Evolutionary conservation across 2,888 invertebrate genomes (phyloP), one percentile per base, ranked within the genome.

Genomic region (Leptogaster cylindrica): DNA sequence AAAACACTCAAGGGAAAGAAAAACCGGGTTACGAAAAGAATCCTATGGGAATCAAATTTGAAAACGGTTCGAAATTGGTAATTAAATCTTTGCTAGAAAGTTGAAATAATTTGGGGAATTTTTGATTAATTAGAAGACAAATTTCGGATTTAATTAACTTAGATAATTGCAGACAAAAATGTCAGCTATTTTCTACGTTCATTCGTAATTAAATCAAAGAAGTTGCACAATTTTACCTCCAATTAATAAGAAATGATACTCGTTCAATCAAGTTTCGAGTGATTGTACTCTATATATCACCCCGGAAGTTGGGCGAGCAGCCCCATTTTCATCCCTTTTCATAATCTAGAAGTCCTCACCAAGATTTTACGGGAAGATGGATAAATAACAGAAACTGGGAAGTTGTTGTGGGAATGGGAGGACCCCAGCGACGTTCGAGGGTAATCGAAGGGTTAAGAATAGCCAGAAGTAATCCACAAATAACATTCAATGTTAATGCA

Each of bases 171-270:
- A 69, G 65, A 67, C 69, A 69, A 69, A 69, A 67, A 69, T 69
- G 52, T 65, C 69, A 69, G 55, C 65, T 61, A 69, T 69, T 20
- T 44, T 44, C 10, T 23, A 16, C 50, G 68, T 68, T 67, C 66
- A 70, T 71, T 70, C 68, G 67, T 71, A 73, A 73, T 72, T 73
- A 73, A 72, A 73, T 73, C 72, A 73, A 67, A 71, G 72, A 73
- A 73, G 71, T 71, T 71, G 72, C 71, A n/a, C n/a, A 71, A 71
- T 73, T 70, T 71, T 70, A 71, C 68, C 72, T 69, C 71, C 73
- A 73, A 73, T 73, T 73, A 73, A 73, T 73, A 73, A 73, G 71
- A 73, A 73, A 72, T 72, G 71, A 72, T 72, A 72, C 70, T 71
- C 72, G 71, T 70, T 73, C 69, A 70, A 68, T 68, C 72, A 71